Percentiles rank a stretch among this genome's conserved stretches.
Evolutionary conservation across 2,888 invertebrate species (phyloP).

Genomic region (Noctua fimbriata): DNA sequence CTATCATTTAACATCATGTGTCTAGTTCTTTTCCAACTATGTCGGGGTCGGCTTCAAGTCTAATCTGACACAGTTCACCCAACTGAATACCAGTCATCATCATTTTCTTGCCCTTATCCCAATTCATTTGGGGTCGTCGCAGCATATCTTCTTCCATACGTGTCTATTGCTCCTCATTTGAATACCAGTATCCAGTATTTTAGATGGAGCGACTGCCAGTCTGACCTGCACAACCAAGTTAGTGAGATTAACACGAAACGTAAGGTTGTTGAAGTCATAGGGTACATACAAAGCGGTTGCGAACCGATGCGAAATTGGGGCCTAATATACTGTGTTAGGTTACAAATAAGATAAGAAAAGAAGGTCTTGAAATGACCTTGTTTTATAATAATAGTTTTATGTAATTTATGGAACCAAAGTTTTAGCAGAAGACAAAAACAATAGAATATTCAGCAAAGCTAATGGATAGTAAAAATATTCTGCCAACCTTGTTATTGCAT

Average conservation of each 20-base stretch:
- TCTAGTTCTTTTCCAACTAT: background rate
- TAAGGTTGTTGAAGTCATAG: background rate
- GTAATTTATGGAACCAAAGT: background rate
- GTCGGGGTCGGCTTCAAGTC: background rate
- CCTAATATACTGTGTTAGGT: background rate
- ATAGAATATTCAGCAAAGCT: conserved; percentile 38
- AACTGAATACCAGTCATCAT: background rate
- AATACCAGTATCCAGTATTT: background rate
- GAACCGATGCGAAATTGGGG: background rate
- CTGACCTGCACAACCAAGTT: background rate
- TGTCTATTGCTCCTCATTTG: no score
- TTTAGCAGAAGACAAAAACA: conserved; percentile 3
- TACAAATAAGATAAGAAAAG: background rate
- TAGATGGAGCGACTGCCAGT: background rate
- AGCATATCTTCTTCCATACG: no score
- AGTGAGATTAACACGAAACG: background rate
- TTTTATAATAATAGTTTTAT: background rate
- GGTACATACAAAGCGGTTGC: background rate
- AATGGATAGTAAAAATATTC: conserved; percentile 29
- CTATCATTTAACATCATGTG: background rate
- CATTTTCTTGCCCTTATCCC: no score
- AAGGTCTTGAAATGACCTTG: background rate
- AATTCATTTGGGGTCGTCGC: no score
- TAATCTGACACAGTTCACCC: background rate
- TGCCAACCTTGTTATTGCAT: background rate